Base-by-base conservation (phyloP, 2,888 invertebrate species). In the Tryphoninae sp. region DNA sequence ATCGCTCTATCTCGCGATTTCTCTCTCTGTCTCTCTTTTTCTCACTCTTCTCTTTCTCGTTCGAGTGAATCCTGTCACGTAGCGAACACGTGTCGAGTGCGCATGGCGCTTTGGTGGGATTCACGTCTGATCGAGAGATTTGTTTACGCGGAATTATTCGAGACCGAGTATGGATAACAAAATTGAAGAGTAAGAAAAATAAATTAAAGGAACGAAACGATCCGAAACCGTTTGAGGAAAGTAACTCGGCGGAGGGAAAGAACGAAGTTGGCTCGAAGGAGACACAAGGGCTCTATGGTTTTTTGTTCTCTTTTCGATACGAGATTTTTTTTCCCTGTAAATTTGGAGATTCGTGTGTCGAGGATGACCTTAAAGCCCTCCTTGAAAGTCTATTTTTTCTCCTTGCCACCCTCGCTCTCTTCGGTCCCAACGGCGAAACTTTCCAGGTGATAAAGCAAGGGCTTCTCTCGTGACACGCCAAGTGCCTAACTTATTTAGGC, bases 11-110 rank as follows among this genome's bases (percentile, higher is more conserved):
- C 49, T 11, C 26, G 23, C n/a, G 16, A 19, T 53, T 69, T 19
- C 45, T 75, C 67, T 58, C 11, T 16, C 40, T 73, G 40, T 40
- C 45, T 8, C 6, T 53, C 42, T n/a, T 40, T 59, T 11, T 59
- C 23, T 19, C 19, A 1, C 19, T 55, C 55, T 16, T 51, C 51
- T 51, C 2, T 1, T 16, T 16, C n/a, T n/a, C 7, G n/a, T 6
- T 1, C 51, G 16, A 0, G 16, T 13, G 51, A 51, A 51, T 51
- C 51, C n/a, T 6, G 33, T 33, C 33, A 33, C 4, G 33, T 6
- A 33, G 33, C 33, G 33, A 33, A 33, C 33, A 33, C 33, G 33
- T 33, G 33, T 33, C 33, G 6, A 33, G 6, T 33, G 33, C 33
- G 3, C 33, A 33, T 33, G 6, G 2, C 33, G 6, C 33, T 33